Evolutionary conservation across 2,113 vertebrate species (phyloP), one percentile per base, ranked within the genome.

Genomic region (Propithecus coquereli): DNA sequence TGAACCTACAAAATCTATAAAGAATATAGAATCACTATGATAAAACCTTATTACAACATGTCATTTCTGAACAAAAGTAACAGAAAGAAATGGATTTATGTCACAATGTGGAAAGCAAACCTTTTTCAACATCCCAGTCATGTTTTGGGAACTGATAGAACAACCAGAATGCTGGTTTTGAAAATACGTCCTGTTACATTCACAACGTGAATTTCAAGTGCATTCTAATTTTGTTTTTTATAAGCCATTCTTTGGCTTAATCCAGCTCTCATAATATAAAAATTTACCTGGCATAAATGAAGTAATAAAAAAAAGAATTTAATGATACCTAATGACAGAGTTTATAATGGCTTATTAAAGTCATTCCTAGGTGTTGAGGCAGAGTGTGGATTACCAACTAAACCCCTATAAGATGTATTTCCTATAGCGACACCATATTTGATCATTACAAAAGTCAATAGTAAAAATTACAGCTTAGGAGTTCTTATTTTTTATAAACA

Each of bases 341-440:
- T 82, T 93, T 81, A 79, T 43, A 87, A 92, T 59, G 76, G 32
- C 37, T 94, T 90, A 89, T 92, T 76, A 95, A 71, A 91, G 63
- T 79, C 73, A 92, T 79, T 76, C 59, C 88, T 47, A 87, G 68
- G 66, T 92, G 88, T 85, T 86, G 23, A 77, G 74, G 81, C 22
- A 79, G 74, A 76, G 54, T 68, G 30, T 73, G 37, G 43, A 87
- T 87, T 23, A 92, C 32, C 34, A 89, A 52, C 8, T 59, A 87
- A 90, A 89, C 22, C 59, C 45, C 25, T 68, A 14, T 3, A 68
- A 76, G 17, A 34, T 66, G 7, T 37, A 77, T 66, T 70, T 93
- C 85, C 47, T 89, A 65, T 5, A 71, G 22, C 43, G 52, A 20
- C 25, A 18, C 40, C 18, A 17, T 54, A 73, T 92, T 84, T 68